A percentile compares a stretch with the other conserved stretches of the same genome.
phyloP scores from a whole-genome alignment of 2,888 invertebrate genomes.

The Dorcus parallelipipedus region DNA sequence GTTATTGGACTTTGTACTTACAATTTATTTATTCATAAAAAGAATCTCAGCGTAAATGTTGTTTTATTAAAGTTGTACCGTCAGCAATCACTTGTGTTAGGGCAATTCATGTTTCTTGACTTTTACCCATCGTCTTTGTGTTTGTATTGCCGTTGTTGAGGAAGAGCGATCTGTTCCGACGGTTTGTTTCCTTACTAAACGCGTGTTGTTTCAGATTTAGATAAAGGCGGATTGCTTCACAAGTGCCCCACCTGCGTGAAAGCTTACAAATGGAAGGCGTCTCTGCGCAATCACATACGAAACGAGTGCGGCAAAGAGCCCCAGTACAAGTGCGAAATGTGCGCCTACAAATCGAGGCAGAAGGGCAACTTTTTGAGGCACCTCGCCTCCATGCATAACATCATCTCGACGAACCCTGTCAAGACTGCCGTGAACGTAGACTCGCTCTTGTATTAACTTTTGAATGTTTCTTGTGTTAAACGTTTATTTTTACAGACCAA shows the following conservation, averaged over 20 bases:
- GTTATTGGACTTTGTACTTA: too few species aligned
- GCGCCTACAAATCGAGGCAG: constrained; percentile 79
- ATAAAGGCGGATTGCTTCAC: constrained; percentile 53
- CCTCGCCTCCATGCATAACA: constrained; percentile 77
- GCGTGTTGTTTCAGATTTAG: constrained; percentile 9
- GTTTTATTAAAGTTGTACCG: too few species aligned
- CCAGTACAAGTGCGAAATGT: constrained; percentile 77
- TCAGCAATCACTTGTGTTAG: too few species aligned
- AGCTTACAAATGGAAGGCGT: constrained; percentile 83
- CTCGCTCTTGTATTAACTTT: too few species aligned
- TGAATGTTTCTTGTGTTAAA: too few species aligned
- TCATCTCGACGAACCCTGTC: not conserved
- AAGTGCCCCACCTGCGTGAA: constrained; percentile 79
- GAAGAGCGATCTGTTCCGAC: constrained; percentile 50
- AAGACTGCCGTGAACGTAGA: not conserved
- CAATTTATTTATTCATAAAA: too few species aligned
- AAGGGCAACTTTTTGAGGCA: constrained; percentile 81
- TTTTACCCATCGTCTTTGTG: too few species aligned
- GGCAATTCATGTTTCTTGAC: too few species aligned
- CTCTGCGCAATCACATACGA: constrained; percentile 77
- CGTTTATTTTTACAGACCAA: too few species aligned
- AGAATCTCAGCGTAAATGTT: too few species aligned
- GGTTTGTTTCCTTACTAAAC: not conserved
- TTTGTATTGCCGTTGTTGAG: too few species aligned
- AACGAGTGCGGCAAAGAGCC: constrained; percentile 86